Evolutionary conservation across 2,113 vertebrate genomes (phyloP).

Genomic region (Sula dactylatra): DNA sequence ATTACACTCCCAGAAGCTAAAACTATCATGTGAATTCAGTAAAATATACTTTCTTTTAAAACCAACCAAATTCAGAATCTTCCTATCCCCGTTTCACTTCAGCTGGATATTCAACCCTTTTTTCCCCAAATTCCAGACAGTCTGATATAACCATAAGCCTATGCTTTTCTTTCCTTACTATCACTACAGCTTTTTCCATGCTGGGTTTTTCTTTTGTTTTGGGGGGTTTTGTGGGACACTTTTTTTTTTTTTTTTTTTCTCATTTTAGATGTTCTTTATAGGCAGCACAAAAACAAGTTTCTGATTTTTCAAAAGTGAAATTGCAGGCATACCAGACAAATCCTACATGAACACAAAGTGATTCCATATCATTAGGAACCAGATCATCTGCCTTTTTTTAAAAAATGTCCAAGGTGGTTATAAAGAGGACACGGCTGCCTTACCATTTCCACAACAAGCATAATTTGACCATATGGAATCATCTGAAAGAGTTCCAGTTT

Average conservation of each 20-base stretch:
- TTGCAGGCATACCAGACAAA: background rate
- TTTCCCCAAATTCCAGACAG: background rate
- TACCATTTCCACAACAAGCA: background rate
- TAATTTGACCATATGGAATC: background rate
- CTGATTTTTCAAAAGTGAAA: background rate
- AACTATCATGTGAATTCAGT: background rate
- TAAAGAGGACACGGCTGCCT: background rate
- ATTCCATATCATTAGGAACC: background rate
- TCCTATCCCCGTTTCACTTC: background rate
- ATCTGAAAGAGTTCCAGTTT: background rate
- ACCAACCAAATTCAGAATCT: background rate
- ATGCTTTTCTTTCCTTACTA: background rate
- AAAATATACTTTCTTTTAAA: background rate
- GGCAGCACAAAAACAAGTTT: background rate
- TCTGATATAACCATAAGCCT: background rate
- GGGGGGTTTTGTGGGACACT: too few relatives aligned
- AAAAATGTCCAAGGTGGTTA: background rate
- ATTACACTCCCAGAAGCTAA: background rate
- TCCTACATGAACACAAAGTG: background rate
- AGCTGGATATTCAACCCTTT: background rate
- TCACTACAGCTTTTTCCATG: background rate
- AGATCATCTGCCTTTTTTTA: background rate
- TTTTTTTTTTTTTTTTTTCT: background rate
- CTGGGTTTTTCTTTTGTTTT: background rate
- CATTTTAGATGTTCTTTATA: background rate